Evolutionary conservation across 2,888 invertebrate species (phyloP), one percentile per base, ranked within the genome.

Genomic region (Rhabditoides inermis): DNA sequence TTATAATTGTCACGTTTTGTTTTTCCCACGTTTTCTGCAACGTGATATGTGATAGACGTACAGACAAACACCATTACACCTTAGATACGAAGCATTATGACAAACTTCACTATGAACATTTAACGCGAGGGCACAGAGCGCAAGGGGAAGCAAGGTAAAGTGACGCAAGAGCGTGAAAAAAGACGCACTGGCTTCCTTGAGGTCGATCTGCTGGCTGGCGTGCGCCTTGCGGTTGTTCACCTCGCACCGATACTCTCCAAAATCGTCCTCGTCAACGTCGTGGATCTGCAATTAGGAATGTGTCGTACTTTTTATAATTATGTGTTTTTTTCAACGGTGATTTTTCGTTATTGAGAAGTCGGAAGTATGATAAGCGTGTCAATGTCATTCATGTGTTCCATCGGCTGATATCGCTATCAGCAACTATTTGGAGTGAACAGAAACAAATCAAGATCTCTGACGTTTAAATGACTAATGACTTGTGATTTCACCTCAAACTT

Each of bases 181-280:
- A 10, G 36, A 56, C 65, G 55, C 12, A 66, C 66, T 64, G 41
- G 72, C 68, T 58, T 63, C 63, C 51, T 64, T 61, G 23, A 72
- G 61, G 30, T 65, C 58, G 37, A 70, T 61, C 22, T 51, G 60
- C 45, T 68, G 69, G 12, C 53, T 54, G 6, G 61, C 53, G 30
- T 61, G 65, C 15, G 69, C 62, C 42, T 70, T 69, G 55, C 68
- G 64, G 49, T 73, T 73, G 62, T 63, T 69, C 12, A 65, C 73
- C 32, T 69, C 69, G 52, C 72, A 73, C 20, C 59, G 56, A 49
- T 73, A 73, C 23, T 60, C 57, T 22, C 64, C 68, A 46, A 68
- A 62, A 45, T 73, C 73, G 6, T 63, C 63, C 12, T 61, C 61
- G 28, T 65, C 53, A 1, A 73, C 66, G 45, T 65, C 49, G 20